Percentiles rank a stretch among this genome's conserved stretches.
These are phyloP conservation scores for Acanthococcus lagerstroemiae DNA, from an alignment of 2,888 invertebrate genomes.

Conservation along the genomic window DNA sequence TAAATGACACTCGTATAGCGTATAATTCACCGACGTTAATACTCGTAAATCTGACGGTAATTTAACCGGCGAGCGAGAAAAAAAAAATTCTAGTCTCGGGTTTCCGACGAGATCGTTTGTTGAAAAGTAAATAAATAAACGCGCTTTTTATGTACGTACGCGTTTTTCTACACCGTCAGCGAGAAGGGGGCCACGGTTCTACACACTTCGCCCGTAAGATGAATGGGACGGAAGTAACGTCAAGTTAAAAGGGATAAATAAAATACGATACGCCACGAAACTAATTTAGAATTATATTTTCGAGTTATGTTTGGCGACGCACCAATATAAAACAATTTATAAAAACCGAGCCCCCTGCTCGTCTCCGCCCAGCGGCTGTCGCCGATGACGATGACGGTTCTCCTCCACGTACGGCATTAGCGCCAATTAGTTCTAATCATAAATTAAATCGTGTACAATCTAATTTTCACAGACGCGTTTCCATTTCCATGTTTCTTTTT, in stretches of 20 bases:
- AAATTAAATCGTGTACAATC: slow-evolving; percentile 25
- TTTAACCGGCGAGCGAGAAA: background rate
- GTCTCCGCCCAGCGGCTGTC: background rate
- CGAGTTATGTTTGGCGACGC: slow-evolving; percentile 24
- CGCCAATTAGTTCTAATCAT: slow-evolving; percentile 26
- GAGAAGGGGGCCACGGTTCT: background rate
- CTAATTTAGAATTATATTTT: slow-evolving; percentile 26
- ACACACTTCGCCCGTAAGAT: slow-evolving; percentile 3
- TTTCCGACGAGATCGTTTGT: background rate
- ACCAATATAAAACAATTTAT: slow-evolving; percentile 29
- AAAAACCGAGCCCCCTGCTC: slow-evolving; percentile 2
- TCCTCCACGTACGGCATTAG: slow-evolving; percentile 19
- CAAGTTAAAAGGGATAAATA: slow-evolving; percentile 17
- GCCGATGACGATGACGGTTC: background rate
- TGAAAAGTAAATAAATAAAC: background rate
- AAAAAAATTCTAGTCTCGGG: background rate
- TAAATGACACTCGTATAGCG: slow-evolving; percentile 3
- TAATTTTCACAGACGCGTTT: slow-evolving; percentile 14
- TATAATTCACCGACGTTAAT: slow-evolving; percentile 4
- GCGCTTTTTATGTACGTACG: background rate
- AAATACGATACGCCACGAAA: slow-evolving; percentile 24
- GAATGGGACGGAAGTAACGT: slow-evolving; percentile 26
- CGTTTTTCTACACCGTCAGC: background rate
- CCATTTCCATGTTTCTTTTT: too few species aligned
- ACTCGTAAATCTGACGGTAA: slow-evolving; percentile 4